phyloP scores from a whole-genome alignment of 2,113 vertebrate genomes.

The Poicephalus meyeri region DNA sequence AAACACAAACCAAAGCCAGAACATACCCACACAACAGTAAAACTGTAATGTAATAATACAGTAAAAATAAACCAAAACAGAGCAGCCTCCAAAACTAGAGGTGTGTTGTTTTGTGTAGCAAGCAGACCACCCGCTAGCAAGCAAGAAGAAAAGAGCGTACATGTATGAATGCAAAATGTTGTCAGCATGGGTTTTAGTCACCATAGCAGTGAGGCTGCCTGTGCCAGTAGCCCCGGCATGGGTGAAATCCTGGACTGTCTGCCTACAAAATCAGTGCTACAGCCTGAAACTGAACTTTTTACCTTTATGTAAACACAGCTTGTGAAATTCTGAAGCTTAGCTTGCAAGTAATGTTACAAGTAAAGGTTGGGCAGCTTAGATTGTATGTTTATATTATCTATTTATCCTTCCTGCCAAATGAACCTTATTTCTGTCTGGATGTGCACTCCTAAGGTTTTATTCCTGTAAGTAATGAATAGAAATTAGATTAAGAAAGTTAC shows the following conservation, averaged over 20 bases:
- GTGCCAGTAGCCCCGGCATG: background rate
- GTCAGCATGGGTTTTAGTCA: background rate
- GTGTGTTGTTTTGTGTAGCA: background rate
- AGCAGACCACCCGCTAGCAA: background rate
- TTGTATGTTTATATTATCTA: background rate
- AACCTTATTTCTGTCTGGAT: background rate
- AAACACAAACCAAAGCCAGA: background rate
- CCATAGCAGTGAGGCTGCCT: background rate
- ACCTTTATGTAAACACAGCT: background rate
- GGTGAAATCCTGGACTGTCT: background rate
- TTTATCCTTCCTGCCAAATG: background rate
- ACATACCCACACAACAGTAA: background rate
- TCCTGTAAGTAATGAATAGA: background rate
- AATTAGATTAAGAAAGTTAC: background rate
- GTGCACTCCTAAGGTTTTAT: background rate
- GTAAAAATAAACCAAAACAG: background rate
- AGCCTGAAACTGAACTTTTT: background rate
- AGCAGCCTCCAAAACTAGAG: background rate
- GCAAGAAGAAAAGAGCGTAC: background rate
- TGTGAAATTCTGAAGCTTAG: background rate
- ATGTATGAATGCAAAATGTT: background rate
- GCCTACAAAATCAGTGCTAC: background rate
- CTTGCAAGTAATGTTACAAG: background rate
- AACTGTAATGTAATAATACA: background rate
- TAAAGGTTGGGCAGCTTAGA: background rate